Evolutionary conservation across 2,888 invertebrate species (phyloP).

Genomic region (Erebia aethiops): DNA sequence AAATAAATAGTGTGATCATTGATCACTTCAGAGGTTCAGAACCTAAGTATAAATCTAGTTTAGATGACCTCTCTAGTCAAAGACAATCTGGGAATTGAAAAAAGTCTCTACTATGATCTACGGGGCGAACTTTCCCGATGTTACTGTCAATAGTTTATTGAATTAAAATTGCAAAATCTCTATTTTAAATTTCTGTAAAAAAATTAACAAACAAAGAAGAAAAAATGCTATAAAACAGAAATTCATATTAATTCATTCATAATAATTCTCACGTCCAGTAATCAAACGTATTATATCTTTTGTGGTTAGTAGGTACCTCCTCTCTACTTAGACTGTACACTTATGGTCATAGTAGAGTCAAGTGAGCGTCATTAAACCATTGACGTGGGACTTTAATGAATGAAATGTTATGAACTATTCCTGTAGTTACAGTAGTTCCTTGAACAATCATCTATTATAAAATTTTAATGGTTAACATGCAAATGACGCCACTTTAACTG

Average conservation of each 20-base stretch:
- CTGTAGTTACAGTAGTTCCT: neutral
- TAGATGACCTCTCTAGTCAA: too few species aligned
- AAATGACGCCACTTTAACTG: neutral
- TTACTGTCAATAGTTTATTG: too few species aligned
- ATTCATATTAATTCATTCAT: neutral
- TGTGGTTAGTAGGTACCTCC: neutral
- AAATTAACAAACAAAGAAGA: too few species aligned
- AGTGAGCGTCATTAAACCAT: constrained; percentile 15
- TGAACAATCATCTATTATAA: constrained; percentile 6
- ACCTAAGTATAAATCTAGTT: too few species aligned
- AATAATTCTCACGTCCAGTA: neutral
- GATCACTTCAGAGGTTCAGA: too few species aligned
- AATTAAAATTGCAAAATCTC: too few species aligned
- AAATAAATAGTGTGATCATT: neutral
- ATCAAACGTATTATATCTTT: constrained; percentile 3
- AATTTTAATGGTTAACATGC: neutral
- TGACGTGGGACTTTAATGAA: constrained; percentile 14
- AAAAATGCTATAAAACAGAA: neutral
- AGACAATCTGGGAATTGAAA: too few species aligned
- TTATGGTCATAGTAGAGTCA: constrained; percentile 19
- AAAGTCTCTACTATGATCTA: too few species aligned
- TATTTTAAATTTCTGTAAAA: too few species aligned
- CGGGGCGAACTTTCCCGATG: too few species aligned
- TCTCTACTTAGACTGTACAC: neutral
- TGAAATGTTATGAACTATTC: constrained; percentile 13